phyloP scores from a whole-genome alignment of 2,113 vertebrate species.

The Percopsis transmontana region DNA sequence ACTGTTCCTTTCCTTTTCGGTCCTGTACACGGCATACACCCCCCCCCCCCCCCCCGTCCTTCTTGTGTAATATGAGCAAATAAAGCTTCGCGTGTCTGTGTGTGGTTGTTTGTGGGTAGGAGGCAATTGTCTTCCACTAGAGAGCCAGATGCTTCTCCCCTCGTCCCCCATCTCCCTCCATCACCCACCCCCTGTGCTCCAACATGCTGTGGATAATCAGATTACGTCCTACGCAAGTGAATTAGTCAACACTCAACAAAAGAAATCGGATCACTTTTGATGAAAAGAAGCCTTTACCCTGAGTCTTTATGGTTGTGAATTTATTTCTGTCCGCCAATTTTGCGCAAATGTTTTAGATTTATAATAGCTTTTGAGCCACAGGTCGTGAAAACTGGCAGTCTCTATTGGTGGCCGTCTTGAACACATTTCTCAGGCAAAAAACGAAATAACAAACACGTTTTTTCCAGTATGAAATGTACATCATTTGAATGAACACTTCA shows the following conservation, averaged over 20 bases:
- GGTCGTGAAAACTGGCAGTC: no score
- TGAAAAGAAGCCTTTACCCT: slow-evolving; percentile 44
- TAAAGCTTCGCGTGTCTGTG: not conserved
- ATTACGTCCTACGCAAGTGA: slow-evolving; percentile 51
- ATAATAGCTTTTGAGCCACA: not conserved
- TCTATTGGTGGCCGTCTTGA: no score
- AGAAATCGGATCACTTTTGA: slow-evolving; percentile 46
- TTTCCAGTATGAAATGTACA: no score
- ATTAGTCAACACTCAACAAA: slow-evolving; percentile 49
- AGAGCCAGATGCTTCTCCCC: slow-evolving; percentile 34
- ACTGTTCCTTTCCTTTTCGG: no score
- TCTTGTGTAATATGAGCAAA: slow-evolving; percentile 27
- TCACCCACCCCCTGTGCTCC: slow-evolving; percentile 24
- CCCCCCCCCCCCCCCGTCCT: slow-evolving; percentile 29
- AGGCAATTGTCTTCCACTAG: not conserved
- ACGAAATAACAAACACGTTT: no score
- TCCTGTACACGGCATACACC: not conserved
- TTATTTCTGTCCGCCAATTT: slow-evolving; percentile 11
- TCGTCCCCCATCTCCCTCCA: slow-evolving; percentile 29
- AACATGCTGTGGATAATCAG: slow-evolving; percentile 28
- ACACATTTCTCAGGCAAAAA: no score
- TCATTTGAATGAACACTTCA: no score
- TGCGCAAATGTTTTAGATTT: slow-evolving; percentile 33
- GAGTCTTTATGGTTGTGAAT: slow-evolving; percentile 28
- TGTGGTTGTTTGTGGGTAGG: not conserved